These are phyloP conservation scores for Cephus sareptanus DNA, from an alignment of 2,888 invertebrate genomes.

Conservation along the genomic window DNA sequence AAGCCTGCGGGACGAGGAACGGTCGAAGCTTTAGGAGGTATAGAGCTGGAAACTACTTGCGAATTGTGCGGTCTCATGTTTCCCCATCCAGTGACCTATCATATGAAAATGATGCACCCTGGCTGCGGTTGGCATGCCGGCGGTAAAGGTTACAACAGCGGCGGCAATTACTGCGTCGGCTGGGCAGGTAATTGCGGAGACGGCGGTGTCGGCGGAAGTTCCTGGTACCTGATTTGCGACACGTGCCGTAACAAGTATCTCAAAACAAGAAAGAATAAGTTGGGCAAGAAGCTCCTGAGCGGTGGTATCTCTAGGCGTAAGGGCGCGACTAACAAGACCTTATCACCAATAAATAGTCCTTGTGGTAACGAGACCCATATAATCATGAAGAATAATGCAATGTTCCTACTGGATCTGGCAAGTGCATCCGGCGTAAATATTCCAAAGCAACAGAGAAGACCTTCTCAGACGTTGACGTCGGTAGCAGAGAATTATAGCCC, in stretches of 20 bases:
- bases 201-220: constrained; percentile 81
- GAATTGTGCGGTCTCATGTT: constrained; percentile 88
- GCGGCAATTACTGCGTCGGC: constrained; percentile 87
- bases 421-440: constrained; percentile 74
- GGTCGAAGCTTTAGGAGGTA: constrained; percentile 33
- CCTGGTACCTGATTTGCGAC: constrained; percentile 95
- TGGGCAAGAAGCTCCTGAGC: constrained; percentile 54
- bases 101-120: constrained; percentile 90
- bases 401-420: constrained; percentile 91
- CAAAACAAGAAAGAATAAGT: constrained; percentile 54
- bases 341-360: constrained; percentile 59
- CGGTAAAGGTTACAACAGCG: constrained; percentile 92
- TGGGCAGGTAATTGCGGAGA: constrained; percentile 92
- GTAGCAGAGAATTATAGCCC: constrained; percentile 71
- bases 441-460: constrained; percentile 61
- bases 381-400: constrained; percentile 92
- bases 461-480: constrained; percentile 67
- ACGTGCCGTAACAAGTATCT: constrained; percentile 85
- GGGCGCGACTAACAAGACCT: constrained; percentile 40
- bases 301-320: constrained; percentile 50
- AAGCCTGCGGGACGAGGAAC: constrained; percentile 53
- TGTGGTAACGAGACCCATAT: constrained; percentile 70
- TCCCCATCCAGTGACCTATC: constrained; percentile 86
- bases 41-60: constrained; percentile 71
- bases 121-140: constrained; percentile 90